These are phyloP conservation scores for Phaethornis superciliosus DNA, from an alignment of 2,113 vertebrate genomes.

Conservation along the genomic window DNA sequence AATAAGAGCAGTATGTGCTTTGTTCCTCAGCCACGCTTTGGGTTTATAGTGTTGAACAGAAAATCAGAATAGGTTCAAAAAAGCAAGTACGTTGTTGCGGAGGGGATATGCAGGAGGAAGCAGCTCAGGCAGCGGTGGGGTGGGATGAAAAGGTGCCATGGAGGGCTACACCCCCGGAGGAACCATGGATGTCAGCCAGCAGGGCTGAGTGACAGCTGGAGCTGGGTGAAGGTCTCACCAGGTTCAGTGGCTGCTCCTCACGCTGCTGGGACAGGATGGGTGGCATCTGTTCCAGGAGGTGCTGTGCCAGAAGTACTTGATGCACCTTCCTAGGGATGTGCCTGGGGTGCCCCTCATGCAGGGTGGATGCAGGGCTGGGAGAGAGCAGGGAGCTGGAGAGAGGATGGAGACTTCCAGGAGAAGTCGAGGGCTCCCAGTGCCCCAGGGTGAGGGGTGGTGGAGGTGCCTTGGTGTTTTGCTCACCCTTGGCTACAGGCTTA, in stretches of 20 bases:
- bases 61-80: not conserved
- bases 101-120: not conserved
- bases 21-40: not conserved
- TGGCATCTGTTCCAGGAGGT: not conserved
- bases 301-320: not conserved
- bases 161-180: not conserved
- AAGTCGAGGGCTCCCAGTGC: not conserved
- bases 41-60: not conserved
- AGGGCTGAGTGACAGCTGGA: not conserved
- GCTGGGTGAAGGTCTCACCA: not conserved
- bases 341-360: too few species aligned
- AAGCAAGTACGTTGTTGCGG: rapidly evolving
- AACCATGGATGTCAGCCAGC: too few species aligned
- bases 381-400: not conserved
- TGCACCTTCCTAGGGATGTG: rapidly evolving
- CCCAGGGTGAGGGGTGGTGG: not conserved
- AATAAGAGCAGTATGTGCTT: not conserved
- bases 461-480: not conserved
- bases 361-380: not conserved
- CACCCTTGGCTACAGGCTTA: not conserved
- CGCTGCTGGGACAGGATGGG: not conserved
- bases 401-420: not conserved
- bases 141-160: not conserved
- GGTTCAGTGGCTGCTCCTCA: rapidly evolving
- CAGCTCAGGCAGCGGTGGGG: not conserved